Percentiles rank a stretch among this genome's conserved stretches.
phyloP scores from a whole-genome alignment of 2,113 vertebrate genomes.

The Gobius niger region DNA sequence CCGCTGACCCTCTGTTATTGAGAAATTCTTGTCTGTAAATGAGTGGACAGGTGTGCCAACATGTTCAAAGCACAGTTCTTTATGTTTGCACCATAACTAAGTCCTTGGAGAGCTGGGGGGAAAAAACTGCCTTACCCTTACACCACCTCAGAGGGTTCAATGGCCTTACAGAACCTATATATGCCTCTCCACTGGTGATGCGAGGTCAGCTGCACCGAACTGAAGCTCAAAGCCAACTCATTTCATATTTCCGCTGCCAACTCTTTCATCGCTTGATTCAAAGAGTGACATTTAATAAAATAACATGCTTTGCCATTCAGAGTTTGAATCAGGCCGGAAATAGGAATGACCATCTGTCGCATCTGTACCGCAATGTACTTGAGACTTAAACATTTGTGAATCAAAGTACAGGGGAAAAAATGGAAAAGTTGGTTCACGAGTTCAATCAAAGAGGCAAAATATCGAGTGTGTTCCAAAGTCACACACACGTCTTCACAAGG shows the following conservation, averaged over 20 bases:
- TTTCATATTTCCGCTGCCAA: neutral
- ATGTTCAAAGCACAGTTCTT: too few species aligned
- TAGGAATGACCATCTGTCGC: neutral
- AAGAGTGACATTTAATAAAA: neutral
- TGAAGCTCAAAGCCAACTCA: neutral
- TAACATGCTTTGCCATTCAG: neutral
- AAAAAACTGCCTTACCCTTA: too few species aligned
- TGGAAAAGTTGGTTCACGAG: too few species aligned
- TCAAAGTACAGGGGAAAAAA: neutral
- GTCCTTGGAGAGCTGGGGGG: too few species aligned
- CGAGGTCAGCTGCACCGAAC: neutral
- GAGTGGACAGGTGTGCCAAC: too few species aligned
- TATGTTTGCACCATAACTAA: too few species aligned
- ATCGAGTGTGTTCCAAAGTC: too few species aligned
- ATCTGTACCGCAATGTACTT: neutral
- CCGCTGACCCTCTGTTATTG: too few species aligned
- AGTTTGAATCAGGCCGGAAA: neutral
- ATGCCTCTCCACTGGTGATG: neutral
- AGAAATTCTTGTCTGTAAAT: too few species aligned
- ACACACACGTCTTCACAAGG: too few species aligned
- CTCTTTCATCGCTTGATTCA: neutral
- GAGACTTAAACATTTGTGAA: neutral
- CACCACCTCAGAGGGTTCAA: too few species aligned
- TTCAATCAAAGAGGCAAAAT: too few species aligned
- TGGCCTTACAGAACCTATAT: neutral